A percentile compares a stretch with the other conserved stretches of the same genome.
These are phyloP conservation scores for Cerastis rubricosa DNA, from an alignment of 2,888 invertebrate species.

Conservation along the genomic window DNA sequence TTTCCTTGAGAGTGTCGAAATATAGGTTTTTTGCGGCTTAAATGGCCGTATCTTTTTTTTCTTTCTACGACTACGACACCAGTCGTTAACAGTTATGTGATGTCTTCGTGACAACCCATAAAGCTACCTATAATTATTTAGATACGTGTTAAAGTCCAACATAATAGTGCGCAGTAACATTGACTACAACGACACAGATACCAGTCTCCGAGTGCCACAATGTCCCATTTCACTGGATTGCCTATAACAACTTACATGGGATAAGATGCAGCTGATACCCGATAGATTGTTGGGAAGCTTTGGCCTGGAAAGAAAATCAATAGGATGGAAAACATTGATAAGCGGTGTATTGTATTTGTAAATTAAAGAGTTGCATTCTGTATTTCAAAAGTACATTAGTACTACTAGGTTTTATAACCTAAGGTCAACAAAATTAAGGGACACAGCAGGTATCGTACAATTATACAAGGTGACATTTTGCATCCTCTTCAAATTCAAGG, in stretches of 20 bases:
- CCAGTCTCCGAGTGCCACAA: constrained; percentile 34
- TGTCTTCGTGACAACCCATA: neutral
- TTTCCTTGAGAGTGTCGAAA: no score
- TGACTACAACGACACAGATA: constrained; percentile 38
- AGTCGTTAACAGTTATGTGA: neutral
- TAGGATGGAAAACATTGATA: constrained; percentile 5
- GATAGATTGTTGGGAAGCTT: neutral
- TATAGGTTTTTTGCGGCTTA: neutral
- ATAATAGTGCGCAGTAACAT: constrained; percentile 25
- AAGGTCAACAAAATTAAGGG: neutral
- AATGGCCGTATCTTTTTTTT: neutral
- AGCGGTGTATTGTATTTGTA: neutral
- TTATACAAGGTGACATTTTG: no score
- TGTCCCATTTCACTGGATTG: constrained; percentile 50
- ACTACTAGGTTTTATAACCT: neutral
- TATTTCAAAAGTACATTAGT: no score
- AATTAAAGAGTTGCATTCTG: neutral
- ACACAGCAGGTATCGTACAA: no score
- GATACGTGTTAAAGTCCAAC: neutral
- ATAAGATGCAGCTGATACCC: constrained; percentile 50
- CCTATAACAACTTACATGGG: constrained; percentile 48
- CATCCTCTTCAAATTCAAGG: no score
- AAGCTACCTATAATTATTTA: neutral
- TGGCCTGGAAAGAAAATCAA: constrained; percentile 21
- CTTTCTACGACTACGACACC: neutral